Evolutionary conservation across 2,888 invertebrate genomes (phyloP).

Genomic region (Leucophora obtusa): DNA sequence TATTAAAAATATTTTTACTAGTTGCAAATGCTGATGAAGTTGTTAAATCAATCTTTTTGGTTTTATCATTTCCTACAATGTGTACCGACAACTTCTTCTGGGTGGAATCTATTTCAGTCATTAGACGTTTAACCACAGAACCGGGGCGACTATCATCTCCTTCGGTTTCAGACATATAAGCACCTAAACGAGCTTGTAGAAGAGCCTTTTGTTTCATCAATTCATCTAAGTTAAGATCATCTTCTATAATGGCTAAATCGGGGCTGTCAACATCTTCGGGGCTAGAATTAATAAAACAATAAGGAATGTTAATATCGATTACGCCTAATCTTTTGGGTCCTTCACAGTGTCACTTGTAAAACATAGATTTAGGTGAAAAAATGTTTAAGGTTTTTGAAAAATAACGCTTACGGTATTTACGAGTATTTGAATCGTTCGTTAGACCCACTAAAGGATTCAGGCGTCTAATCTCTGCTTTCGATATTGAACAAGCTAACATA

Average conservation of each 20-base stretch:
- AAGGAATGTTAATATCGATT: too few species aligned
- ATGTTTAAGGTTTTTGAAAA: too few species aligned
- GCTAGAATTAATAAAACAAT: constrained; percentile 59
- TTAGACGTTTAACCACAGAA: constrained; percentile 62
- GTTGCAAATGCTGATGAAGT: constrained; percentile 67
- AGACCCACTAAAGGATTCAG: too few species aligned
- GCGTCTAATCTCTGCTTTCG: too few species aligned
- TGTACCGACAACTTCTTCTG: constrained; percentile 2
- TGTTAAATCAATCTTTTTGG: constrained; percentile 35
- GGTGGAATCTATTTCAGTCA: constrained; percentile 6
- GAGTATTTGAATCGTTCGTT: too few species aligned
- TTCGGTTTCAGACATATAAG: constrained; percentile 85
- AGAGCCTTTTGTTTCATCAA: constrained; percentile 93
- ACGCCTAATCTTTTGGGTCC: too few species aligned
- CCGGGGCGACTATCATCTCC: constrained; percentile 79
- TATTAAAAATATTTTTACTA: constrained; percentile 78
- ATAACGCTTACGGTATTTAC: too few species aligned
- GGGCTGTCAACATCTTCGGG: constrained; percentile 84
- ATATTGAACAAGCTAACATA: too few species aligned
- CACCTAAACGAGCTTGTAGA: constrained; percentile 87
- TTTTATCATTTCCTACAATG: constrained; percentile 45
- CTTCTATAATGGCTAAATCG: constrained; percentile 87
- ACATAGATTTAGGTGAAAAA: too few species aligned
- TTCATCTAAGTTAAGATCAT: constrained; percentile 92
- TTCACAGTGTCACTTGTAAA: too few species aligned